Conservation (phyloP, 1,140 invertebrate species). For the Ceratina calcarata region DNA sequence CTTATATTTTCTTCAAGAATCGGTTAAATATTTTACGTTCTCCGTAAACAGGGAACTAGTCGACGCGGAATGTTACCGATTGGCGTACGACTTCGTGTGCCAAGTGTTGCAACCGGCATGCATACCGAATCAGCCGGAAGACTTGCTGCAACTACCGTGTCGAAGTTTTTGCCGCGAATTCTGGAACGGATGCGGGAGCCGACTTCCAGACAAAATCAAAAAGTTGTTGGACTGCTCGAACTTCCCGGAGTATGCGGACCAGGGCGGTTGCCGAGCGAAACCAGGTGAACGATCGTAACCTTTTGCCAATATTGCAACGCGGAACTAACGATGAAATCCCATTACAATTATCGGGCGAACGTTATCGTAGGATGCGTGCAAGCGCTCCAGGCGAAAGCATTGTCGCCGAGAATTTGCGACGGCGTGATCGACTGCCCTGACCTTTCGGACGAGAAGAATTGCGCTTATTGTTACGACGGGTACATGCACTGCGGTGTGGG, state of each 20-base stretch:
- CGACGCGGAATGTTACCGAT: conserved; percentile 92
- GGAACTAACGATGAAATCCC: neutral
- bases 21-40: neutral
- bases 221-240: conserved; percentile 88
- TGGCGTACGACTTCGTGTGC: conserved; percentile 93
- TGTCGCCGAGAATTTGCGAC: conserved; percentile 90
- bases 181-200: conserved; percentile 88
- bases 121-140: conserved; percentile 78
- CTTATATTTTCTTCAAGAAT: neutral
- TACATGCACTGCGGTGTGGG: conserved; percentile 89
- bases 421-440: conserved; percentile 92
- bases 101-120: conserved; percentile 91
- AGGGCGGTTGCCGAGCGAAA: conserved; percentile 87
- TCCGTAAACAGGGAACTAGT: conserved; percentile 85
- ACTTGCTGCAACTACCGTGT: conserved; percentile 86
- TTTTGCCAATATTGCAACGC: neutral
- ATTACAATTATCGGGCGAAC: neutral
- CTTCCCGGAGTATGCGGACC: conserved; percentile 89
- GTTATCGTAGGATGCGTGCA: conserved; percentile 84
- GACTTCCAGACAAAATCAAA: conserved; percentile 86
- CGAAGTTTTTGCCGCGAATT: conserved; percentile 92
- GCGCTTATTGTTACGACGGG: conserved; percentile 87
- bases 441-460: conserved; percentile 89
- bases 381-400: conserved; percentile 85
- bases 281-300: conserved; percentile 82